Conservation (phyloP, 2,888 invertebrate genomes). For the Autographa pulchrina region DNA sequence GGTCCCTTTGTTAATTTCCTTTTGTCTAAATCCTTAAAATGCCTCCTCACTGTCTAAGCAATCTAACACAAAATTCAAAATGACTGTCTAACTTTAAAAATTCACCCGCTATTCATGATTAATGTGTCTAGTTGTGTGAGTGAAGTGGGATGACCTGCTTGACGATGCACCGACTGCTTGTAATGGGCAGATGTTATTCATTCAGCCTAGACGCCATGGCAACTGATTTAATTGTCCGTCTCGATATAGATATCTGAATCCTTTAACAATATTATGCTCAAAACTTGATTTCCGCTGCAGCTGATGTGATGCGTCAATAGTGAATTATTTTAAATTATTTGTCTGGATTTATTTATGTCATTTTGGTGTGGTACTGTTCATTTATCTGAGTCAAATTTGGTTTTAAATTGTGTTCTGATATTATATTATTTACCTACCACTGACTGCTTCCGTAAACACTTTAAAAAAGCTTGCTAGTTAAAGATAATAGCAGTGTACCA, state of each 20-base stretch:
- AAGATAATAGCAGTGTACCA: too few relatives aligned
- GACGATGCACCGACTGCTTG: slow-evolving; percentile 80
- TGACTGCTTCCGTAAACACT: too few relatives aligned
- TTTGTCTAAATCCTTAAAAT: too few relatives aligned
- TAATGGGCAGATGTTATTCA: slow-evolving; percentile 83
- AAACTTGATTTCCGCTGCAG: slow-evolving; percentile 53
- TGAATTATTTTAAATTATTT: slow-evolving; percentile 28
- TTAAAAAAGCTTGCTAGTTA: too few relatives aligned
- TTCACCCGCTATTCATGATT: slow-evolving; percentile 73
- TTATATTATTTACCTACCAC: too few relatives aligned
- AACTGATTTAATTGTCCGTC: slow-evolving; percentile 67
- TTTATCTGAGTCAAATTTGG: not conserved
- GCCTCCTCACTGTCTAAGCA: too few relatives aligned
- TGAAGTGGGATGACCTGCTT: slow-evolving; percentile 82
- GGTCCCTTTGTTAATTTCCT: too few relatives aligned
- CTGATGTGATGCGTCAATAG: slow-evolving; percentile 44
- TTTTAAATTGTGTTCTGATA: too few relatives aligned
- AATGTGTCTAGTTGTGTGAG: slow-evolving; percentile 73
- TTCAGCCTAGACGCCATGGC: slow-evolving; percentile 68
- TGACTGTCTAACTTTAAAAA: slow-evolving; percentile 66
- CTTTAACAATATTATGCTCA: slow-evolving; percentile 40
- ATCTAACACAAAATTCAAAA: slow-evolving; percentile 59
- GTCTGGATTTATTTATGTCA: slow-evolving; percentile 10
- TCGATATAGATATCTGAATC: slow-evolving; percentile 25
- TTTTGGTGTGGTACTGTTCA: not conserved